Evolutionary conservation across 2,797 vertebrate genomes (phyloP).

Genomic region (Falco novaeseelandiae): DNA sequence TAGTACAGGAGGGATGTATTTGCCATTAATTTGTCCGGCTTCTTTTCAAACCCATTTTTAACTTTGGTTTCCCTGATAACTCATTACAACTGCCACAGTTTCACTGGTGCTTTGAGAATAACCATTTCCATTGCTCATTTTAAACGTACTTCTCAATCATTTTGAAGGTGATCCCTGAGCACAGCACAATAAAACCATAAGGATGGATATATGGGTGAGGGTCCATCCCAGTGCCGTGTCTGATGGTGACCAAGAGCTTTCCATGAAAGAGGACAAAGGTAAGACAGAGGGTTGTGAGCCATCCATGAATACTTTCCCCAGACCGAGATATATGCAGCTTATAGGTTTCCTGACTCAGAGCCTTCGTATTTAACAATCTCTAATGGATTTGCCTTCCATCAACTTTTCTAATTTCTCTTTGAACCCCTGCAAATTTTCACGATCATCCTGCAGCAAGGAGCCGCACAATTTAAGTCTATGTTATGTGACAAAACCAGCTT

Average conservation of each 20-base stretch:
- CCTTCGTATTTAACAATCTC: background rate
- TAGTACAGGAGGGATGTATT: background rate
- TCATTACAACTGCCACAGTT: background rate
- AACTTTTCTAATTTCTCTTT: background rate
- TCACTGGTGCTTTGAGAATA: accelerated
- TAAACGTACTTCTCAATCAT: background rate
- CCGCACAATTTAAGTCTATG: background rate
- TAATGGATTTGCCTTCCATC: background rate
- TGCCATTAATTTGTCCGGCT: background rate
- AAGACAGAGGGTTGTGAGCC: background rate
- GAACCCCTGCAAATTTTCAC: background rate
- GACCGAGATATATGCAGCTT: background rate
- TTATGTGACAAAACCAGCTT: background rate
- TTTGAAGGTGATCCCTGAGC: background rate
- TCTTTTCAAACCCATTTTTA: background rate
- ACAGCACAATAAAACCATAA: background rate
- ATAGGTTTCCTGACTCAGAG: background rate
- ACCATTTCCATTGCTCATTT: background rate
- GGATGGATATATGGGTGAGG: background rate
- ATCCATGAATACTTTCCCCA: background rate
- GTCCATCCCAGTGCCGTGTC: background rate
- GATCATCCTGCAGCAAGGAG: accelerated
- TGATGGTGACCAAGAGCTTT: background rate
- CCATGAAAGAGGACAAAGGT: background rate
- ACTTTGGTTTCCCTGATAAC: background rate